Evolutionary conservation across 2,113 vertebrate genomes (phyloP).

Genomic region (Pogona vitticeps): DNA sequence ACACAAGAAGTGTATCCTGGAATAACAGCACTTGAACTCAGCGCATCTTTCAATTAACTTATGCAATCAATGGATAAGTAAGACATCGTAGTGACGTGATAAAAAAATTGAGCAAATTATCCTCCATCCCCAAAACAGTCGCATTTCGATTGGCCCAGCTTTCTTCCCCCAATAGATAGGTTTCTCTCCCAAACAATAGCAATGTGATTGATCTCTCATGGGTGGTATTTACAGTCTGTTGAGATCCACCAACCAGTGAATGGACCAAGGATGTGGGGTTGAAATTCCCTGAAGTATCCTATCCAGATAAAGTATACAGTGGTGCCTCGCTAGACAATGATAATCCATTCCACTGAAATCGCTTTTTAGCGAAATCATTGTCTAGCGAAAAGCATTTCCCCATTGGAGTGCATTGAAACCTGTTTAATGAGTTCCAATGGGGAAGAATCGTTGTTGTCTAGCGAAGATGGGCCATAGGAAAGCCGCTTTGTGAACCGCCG

Average conservation of each 20-base stretch:
- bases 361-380: too few species aligned
- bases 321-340: too few species aligned
- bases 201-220: neutral
- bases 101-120: neutral
- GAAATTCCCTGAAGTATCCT: neutral
- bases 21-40: neutral
- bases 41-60: neutral
- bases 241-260: neutral
- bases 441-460: too few species aligned
- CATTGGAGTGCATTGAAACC: too few species aligned
- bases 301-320: neutral
- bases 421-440: too few species aligned
- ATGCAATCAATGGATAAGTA: neutral
- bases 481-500: too few species aligned
- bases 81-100: neutral
- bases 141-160: neutral
- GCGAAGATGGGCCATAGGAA: too few species aligned
- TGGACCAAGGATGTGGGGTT: neutral
- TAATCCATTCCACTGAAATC: too few species aligned
- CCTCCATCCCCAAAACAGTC: neutral
- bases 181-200: neutral
- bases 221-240: neutral
- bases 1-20: neutral
- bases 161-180: neutral
- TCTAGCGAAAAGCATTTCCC: too few species aligned